Base-by-base conservation (phyloP, 2,888 invertebrate species). In the Adelphocoris suturalis region DNA sequence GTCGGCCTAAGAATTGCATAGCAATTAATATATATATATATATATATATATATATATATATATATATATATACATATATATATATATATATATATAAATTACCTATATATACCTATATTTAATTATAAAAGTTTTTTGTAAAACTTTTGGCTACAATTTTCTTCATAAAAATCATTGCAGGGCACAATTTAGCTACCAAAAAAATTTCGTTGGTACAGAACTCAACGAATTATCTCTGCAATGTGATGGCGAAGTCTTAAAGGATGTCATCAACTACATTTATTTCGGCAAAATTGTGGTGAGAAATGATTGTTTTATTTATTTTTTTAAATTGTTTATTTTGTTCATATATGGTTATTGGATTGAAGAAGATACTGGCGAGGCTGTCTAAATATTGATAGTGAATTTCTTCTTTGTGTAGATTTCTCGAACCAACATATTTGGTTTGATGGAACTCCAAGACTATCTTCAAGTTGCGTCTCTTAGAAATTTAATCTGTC, bases 401-500 rank as follows among this genome's bases (percentile, higher is more conserved):
- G 7, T 37, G 37, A 37, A 7, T 37, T 7, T 7, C 37, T 75
- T 46, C 37, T 0, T 82, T 85, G 1, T 57, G 0, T 27, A 85
- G 85, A 85, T 85, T 13, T 61, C 57, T 7, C 85, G 68, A 4
- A 14, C 57, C 19, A 85, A 61, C 68, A 61, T 85, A 12, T 19
- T 57, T 16, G 85, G 61, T 3, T 47, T 85, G 28, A 85, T 85
- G 85, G 85, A 85, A n/a, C 85, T 85, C 9, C 85, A 85, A 27
- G 61, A 85, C 27, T 85, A 61, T 28, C 23, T 85, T 27, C 85
- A 85, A 16, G 37, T 85, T 23, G 61, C 61, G 7, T 85, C 61
- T 16, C 47, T 85, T 7, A 57, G 85, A 16, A 85, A 85, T 28
- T 61, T 85, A 37, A 61, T 85, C 37, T 14, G 7, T n/a, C 37